phyloP scores from a whole-genome alignment of 2,113 vertebrate genomes.

The Ctenomys sociabilis region DNA sequence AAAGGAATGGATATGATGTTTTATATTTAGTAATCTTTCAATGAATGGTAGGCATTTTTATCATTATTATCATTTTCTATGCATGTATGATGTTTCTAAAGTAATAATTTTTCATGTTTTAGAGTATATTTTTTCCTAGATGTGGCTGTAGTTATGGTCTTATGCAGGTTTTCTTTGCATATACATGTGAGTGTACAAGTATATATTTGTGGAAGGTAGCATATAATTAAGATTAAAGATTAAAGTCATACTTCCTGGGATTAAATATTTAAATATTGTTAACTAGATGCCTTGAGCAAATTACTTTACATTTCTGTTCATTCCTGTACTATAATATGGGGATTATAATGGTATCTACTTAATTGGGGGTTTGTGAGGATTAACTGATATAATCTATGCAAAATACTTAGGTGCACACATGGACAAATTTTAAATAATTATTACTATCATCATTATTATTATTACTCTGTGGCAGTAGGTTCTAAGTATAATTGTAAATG shows the following conservation, averaged over 20 bases:
- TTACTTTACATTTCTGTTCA: slow-evolving; percentile 18
- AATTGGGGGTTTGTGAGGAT: background rate
- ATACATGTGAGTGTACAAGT: background rate
- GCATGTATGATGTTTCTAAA: background rate
- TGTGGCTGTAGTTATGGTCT: background rate
- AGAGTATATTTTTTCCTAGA: background rate
- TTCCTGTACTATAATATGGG: slow-evolving; percentile 44
- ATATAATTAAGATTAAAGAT: slow-evolving; percentile 18
- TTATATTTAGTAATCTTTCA: slow-evolving; percentile 21
- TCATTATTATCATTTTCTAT: background rate
- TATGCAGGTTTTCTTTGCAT: background rate
- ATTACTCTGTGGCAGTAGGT: background rate
- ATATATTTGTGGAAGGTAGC: slow-evolving; percentile 18
- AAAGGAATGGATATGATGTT: slow-evolving; percentile 31
- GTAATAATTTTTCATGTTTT: slow-evolving; percentile 34
- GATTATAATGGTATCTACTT: slow-evolving; percentile 13
- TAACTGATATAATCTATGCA: slow-evolving; percentile 36
- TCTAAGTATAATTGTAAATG: background rate
- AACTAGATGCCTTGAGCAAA: slow-evolving; percentile 43
- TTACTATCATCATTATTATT: background rate
- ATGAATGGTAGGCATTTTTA: slow-evolving; percentile 15
- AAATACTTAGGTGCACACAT: background rate
- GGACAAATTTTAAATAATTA: background rate
- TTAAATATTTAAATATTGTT: background rate
- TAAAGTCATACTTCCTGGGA: background rate